phyloP scores from a whole-genome alignment of 2,113 vertebrate genomes.

The Semnornis frantzii region DNA sequence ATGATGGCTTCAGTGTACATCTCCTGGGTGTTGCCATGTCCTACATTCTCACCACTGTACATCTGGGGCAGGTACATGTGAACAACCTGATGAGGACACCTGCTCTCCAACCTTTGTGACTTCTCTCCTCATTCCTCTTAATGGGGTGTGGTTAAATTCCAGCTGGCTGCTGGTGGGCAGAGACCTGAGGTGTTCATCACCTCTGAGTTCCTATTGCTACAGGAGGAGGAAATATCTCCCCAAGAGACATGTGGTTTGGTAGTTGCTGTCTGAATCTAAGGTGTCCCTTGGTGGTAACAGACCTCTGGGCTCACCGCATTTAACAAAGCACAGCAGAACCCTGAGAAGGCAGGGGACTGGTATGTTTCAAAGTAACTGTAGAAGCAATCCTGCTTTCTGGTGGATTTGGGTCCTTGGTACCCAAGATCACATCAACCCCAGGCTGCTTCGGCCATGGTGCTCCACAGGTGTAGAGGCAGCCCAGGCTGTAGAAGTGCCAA shows the following conservation, averaged over 20 bases:
- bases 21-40: not conserved
- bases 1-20: not conserved
- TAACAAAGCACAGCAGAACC: not conserved
- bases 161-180: not conserved
- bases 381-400: not conserved
- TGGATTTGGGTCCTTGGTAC: not conserved
- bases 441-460: not conserved
- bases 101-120: not conserved
- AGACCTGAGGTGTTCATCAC: not conserved
- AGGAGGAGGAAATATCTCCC: not conserved
- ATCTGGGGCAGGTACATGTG: not conserved
- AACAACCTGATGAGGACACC: not conserved
- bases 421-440: not conserved
- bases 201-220: not conserved
- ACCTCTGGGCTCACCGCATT: not conserved
- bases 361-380: not conserved
- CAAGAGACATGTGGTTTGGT: not conserved
- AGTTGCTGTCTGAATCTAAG: not conserved
- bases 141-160: not conserved
- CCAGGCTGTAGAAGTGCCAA: not conserved
- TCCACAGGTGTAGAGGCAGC: accelerated
- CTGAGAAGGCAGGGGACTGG: not conserved
- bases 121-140: not conserved
- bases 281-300: not conserved
- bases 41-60: accelerated